Percentiles rank a stretch among this genome's conserved stretches.
Evolutionary conservation across 2,113 vertebrate genomes (phyloP).

Genomic region (Saimiri boliviensis): DNA sequence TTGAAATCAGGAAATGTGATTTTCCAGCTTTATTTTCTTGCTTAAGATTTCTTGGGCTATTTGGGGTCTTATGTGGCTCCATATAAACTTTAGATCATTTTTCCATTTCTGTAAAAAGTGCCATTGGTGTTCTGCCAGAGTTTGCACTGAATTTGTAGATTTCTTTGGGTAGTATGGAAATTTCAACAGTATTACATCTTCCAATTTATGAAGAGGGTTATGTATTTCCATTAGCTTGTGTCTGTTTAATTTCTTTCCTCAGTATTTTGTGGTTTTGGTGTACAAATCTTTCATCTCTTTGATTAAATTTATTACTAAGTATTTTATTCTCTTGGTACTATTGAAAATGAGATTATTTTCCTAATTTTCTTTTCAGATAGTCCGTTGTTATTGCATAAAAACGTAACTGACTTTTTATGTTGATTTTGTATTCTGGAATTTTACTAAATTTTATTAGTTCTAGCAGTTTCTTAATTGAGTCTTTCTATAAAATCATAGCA

Average conservation of each 20-base stretch:
- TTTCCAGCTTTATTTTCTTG: not conserved
- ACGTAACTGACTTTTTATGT: not conserved
- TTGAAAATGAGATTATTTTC: not conserved
- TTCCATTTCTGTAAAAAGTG: not conserved
- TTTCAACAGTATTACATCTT: not conserved
- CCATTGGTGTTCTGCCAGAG: not conserved
- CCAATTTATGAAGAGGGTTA: not conserved
- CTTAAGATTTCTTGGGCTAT: not conserved
- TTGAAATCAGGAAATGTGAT: not conserved
- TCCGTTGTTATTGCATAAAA: not conserved
- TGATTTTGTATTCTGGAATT: not conserved
- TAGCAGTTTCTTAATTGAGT: not conserved
- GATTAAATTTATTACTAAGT: too few relatives aligned
- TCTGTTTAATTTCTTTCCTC: not conserved
- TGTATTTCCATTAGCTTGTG: not conserved
- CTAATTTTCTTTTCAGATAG: not conserved
- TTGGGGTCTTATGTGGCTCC: not conserved
- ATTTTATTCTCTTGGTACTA: not conserved
- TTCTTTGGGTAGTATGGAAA: not conserved
- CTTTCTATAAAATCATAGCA: not conserved
- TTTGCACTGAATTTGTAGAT: not conserved
- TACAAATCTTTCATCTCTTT: not conserved
- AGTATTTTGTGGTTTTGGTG: not conserved
- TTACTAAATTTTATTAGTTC: not conserved
- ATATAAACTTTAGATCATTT: not conserved